These are phyloP conservation scores for Sinocyclocheilus anophthalmus DNA, from an alignment of 2,113 vertebrate genomes.

Conservation along the genomic window DNA sequence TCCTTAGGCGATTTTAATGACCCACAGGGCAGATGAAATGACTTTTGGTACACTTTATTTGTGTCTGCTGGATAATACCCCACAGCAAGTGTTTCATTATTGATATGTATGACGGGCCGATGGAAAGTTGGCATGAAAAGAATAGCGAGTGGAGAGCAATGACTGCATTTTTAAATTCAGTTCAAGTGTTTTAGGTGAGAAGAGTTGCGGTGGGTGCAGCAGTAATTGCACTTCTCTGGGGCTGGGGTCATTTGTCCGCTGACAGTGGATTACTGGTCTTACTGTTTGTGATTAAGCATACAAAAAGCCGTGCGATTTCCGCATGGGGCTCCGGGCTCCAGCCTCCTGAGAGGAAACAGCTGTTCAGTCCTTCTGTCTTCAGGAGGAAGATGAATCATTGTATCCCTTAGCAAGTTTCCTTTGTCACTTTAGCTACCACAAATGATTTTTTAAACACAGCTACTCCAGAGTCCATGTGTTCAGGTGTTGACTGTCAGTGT, in stretches of 20 bases:
- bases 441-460: slow-evolving; percentile 52
- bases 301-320: slow-evolving; percentile 41
- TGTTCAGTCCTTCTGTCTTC: slow-evolving; percentile 57
- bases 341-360: slow-evolving; percentile 57
- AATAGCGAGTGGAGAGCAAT: neutral
- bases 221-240: slow-evolving; percentile 57
- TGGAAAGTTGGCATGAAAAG: slow-evolving; percentile 39
- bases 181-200: slow-evolving; percentile 38
- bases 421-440: slow-evolving; percentile 33
- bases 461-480: neutral
- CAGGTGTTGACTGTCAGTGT: slow-evolving; percentile 13
- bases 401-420: slow-evolving; percentile 41
- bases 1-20: slow-evolving; percentile 68
- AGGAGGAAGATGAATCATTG: slow-evolving; percentile 43
- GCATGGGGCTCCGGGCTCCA: slow-evolving; percentile 18
- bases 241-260: slow-evolving; percentile 59
- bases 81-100: slow-evolving; percentile 50
- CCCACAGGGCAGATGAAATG: slow-evolving; percentile 59
- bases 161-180: slow-evolving; percentile 52
- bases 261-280: slow-evolving; percentile 52
- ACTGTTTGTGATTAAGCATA: slow-evolving; percentile 58
- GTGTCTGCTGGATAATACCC: slow-evolving; percentile 52
- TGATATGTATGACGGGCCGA: slow-evolving; percentile 25
- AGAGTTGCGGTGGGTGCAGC: slow-evolving; percentile 45
- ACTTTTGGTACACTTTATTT: slow-evolving; percentile 53